A percentile compares a stretch with the other conserved stretches of the same genome.
Conservation (phyloP, 2,888 invertebrate genomes). For the Drosophila setosimentum region DNA sequence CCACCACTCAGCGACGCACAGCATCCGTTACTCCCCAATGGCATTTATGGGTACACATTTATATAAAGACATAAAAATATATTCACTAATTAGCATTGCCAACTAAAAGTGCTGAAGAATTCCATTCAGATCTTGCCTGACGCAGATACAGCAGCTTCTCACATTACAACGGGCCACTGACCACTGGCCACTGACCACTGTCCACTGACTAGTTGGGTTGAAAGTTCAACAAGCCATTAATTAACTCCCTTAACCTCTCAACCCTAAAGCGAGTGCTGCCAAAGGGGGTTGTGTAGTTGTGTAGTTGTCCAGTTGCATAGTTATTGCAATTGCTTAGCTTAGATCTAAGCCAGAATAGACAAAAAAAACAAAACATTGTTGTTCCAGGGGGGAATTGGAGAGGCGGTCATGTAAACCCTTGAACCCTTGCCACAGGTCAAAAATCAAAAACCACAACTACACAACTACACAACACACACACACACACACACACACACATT, state of each 20-base stretch:
- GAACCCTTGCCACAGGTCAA: conserved; percentile 27
- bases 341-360: conserved; percentile 10
- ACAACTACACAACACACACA: too few relatives aligned
- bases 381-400: not conserved
- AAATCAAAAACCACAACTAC: conserved; percentile 29
- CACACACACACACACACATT: too few relatives aligned
- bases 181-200: not conserved
- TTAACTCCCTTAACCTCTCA: conserved; percentile 46
- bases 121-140: not conserved
- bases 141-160: not conserved
- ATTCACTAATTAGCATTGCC: conserved; percentile 39
- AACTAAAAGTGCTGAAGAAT: not conserved
- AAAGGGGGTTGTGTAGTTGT: too few relatives aligned
- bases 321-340: conserved; percentile 19
- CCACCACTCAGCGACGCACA: too few relatives aligned
- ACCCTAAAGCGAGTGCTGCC: conserved; percentile 8
- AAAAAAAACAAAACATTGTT: not conserved
- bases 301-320: conserved; percentile 1
- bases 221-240: conserved; percentile 59
- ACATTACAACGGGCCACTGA: not conserved
- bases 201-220: conserved; percentile 12
- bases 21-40: not conserved
- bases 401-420: conserved; percentile 11
- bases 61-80: conserved; percentile 14
- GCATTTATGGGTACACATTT: not conserved